These are phyloP conservation scores for Nixonia krombeini DNA, from an alignment of 1,140 invertebrate genomes.

Conservation along the genomic window DNA sequence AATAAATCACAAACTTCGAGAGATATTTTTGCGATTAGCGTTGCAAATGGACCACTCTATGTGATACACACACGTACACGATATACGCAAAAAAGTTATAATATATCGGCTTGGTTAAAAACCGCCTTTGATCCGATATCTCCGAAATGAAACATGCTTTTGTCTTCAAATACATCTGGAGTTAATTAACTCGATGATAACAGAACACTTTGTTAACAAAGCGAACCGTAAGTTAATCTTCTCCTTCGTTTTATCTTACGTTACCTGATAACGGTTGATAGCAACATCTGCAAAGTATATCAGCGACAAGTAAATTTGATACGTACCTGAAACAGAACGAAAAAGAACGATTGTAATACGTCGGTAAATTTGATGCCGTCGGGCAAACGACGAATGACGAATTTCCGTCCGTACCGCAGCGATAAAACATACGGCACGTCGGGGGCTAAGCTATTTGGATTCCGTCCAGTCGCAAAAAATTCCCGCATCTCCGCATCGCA, in stretches of 20 bases:
- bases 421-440: conserved; percentile 44
- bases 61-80: no score
- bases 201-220: background rate
- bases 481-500: conserved; percentile 36
- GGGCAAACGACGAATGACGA: conserved; percentile 9
- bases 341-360: background rate
- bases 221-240: no score
- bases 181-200: background rate
- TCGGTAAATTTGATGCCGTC: background rate
- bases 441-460: conserved; percentile 59
- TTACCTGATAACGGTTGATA: no score
- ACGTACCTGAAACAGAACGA: conserved; percentile 52
- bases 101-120: no score
- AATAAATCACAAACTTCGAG: no score
- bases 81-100: no score
- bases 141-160: background rate
- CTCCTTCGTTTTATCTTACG: no score
- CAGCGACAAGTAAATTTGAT: conserved; percentile 8
- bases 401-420: conserved; percentile 19
- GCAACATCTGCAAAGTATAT: no score
- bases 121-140: background rate
- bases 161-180: background rate
- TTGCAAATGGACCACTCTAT: no score
- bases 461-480: conserved; percentile 54
- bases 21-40: no score